A percentile compares a stretch with the other conserved stretches of the same genome.
Evolutionary conservation across 2,888 invertebrate species (phyloP).

Genomic region (Orthonevra nobilis): DNA sequence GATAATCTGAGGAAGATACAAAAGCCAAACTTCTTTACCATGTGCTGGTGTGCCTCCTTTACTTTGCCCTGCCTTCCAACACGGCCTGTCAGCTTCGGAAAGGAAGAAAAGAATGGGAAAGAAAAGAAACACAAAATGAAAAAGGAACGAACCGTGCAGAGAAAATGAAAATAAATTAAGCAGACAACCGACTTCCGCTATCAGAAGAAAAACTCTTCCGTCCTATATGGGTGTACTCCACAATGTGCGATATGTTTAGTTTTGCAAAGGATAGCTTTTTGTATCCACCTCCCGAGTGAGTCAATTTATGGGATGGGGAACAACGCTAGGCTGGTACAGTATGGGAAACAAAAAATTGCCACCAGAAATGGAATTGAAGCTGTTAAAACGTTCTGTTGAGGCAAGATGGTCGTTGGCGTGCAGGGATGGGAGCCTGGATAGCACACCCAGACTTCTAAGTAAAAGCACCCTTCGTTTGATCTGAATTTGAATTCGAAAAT

Average conservation of each 20-base stretch:
- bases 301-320: slow-evolving; percentile 1
- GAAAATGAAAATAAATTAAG: slow-evolving; percentile 63
- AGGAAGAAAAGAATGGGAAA: slow-evolving; percentile 9
- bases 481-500: no score
- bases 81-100: slow-evolving; percentile 20
- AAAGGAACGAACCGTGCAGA: slow-evolving; percentile 26
- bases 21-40: slow-evolving; percentile 41
- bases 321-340: no score
- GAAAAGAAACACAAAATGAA: not conserved
- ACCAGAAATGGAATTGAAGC: no score
- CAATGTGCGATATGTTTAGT: slow-evolving; percentile 33
- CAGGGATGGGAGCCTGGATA: no score
- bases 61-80: slow-evolving; percentile 2
- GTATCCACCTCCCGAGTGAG: slow-evolving; percentile 17
- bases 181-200: slow-evolving; percentile 60
- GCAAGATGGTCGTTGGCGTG: no score
- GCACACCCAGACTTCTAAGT: no score
- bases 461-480: no score
- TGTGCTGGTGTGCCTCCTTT: slow-evolving; percentile 43
- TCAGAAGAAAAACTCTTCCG: slow-evolving; percentile 45
- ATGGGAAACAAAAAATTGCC: no score
- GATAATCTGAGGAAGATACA: slow-evolving; percentile 46
- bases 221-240: slow-evolving; percentile 1
- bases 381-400: no score
- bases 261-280: slow-evolving; percentile 48